Base-by-base conservation (phyloP, 2,888 invertebrate genomes). In the Drosophila conformis region DNA sequence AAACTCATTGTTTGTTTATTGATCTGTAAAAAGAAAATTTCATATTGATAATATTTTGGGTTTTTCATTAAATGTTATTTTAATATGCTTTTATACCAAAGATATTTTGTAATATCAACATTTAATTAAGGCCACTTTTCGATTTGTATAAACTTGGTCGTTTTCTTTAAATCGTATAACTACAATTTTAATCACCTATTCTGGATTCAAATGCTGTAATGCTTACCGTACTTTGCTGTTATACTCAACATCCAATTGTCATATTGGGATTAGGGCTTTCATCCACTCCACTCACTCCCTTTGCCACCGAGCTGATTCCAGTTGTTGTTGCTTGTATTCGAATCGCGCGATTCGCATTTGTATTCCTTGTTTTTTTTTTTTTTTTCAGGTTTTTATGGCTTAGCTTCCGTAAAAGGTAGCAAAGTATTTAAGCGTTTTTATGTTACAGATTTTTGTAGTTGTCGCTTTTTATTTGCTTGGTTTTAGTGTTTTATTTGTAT, bases 341-440 rank as follows among this genome's bases (percentile, higher is more conserved):
- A 67, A 59, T 63, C 74, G 54, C 62, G 57, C 62, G 49, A 52
- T 68, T 82, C 78, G 56, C 60, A 73, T 73, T 76, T 80, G 71
- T 73, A 80, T 77, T 83, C 77, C 82, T 1, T 29, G 7, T 29
- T 59, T 78, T 69, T 25, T 57, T 27, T 46, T 3, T 51, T 36
- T 49, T 70, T 49, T 69, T 70, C 40, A 35, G 69, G 57, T 83
- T 82, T 84, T 77, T 71, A 77, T 69, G 82, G 70, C 63, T 71
- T 78, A 73, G 87, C 76, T 89, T 76, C 89, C 87, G 80, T 90
- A 90, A 90, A 87, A 83, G 90, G 89, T 76, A 77, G 80, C 80
- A 79, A 84, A 82, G 80, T 78, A 83, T 89, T 87, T 90, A 83
- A 87, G 80, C 90, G 70, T 86, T 90, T 82, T 82, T 78, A 60